Evolutionary conservation across 1,140 invertebrate species (phyloP), one percentile per base, ranked within the genome.

Genomic region (Magallana gigas): DNA sequence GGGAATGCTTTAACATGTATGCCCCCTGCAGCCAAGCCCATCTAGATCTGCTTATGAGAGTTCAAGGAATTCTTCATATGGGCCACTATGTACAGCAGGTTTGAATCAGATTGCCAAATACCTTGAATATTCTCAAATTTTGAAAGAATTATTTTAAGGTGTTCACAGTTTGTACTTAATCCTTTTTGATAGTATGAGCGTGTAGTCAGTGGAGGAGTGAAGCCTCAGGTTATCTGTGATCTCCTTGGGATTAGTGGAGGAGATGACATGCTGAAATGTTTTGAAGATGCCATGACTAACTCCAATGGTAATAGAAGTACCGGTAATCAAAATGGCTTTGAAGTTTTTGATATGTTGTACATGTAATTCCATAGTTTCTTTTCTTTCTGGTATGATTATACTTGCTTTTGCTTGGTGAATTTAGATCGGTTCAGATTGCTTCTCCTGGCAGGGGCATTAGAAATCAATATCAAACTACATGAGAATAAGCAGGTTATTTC

Each of bases 381-480:
- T 16, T 64, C 11, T 64, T 18, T n/a, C 18, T 5, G 16, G 11
- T 16, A n/a, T 64, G 16, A 64, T 64, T 64, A 16, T 64, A n/a
- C 60, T 64, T 14, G 14, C 18, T 64, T 64, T 64, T 64, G 60
- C 16, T 16, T 64, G 60, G 60, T 64, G 16, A 64, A 64, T 64
- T 64, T 64, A 64, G 60, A 18, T n/a, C 60, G 18, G 16, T 64
- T 64, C 60, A 64, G 60, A 64, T 64, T 64, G 60, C 60, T 64
- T 16, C 60, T 64, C 7, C 18, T 64, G 18, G 60, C 60, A 64
- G 60, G 60, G 18, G 60, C 60, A 16, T 64, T 64, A 18, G 60
- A 64, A 18, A 16, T 64, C 3, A 64, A 64, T 8, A 64, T 64
- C 18, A 16, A 16, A n/a, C 18, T 64, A 64, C 16, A 64, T n/a